Percentiles rank a stretch among this genome's conserved stretches.
Evolutionary conservation across 1,140 invertebrate genomes (phyloP).

Genomic region (Tribolium castaneum): DNA sequence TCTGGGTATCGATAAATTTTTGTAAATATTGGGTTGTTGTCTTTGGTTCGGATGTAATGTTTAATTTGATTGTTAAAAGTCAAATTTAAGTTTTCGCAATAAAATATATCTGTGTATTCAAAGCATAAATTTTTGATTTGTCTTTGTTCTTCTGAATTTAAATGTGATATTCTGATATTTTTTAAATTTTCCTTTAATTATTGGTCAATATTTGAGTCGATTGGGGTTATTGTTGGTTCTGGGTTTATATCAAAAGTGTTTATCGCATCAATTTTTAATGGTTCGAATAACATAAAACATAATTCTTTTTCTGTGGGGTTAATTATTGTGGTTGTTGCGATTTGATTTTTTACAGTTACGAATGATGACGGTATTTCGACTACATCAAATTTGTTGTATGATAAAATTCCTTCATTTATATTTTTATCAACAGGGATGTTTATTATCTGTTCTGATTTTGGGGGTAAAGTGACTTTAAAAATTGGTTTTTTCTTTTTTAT

Average conservation of each 20-base stretch:
- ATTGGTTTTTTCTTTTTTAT: constrained; percentile 14
- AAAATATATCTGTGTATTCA: constrained; percentile 10
- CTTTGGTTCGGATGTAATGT: constrained; percentile 40
- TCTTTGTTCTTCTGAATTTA: constrained; percentile 46
- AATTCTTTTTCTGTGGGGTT: constrained; percentile 32
- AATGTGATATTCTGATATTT: constrained; percentile 44
- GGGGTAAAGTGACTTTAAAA: neutral
- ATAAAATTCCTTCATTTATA: constrained; percentile 24
- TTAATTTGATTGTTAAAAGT: constrained; percentile 48
- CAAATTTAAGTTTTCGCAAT: constrained; percentile 32
- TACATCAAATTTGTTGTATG: constrained; percentile 28
- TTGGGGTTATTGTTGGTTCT: neutral
- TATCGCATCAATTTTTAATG: constrained; percentile 17
- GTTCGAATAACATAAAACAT: constrained; percentile 27
- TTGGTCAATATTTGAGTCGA: constrained; percentile 2
- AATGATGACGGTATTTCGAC: constrained; percentile 40
- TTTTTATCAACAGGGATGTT: constrained; percentile 40
- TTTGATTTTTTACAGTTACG: constrained; percentile 43
- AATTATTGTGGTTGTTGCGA: constrained; percentile 29
- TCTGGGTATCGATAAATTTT: constrained; percentile 47
- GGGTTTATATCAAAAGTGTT: neutral
- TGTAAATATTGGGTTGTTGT: constrained; percentile 25
- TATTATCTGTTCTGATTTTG: constrained; percentile 33
- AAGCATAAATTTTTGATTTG: constrained; percentile 37
- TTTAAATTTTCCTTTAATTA: constrained; percentile 35